Base-by-base conservation (phyloP, 1,140 invertebrate species). In the Atta cephalotes region DNA sequence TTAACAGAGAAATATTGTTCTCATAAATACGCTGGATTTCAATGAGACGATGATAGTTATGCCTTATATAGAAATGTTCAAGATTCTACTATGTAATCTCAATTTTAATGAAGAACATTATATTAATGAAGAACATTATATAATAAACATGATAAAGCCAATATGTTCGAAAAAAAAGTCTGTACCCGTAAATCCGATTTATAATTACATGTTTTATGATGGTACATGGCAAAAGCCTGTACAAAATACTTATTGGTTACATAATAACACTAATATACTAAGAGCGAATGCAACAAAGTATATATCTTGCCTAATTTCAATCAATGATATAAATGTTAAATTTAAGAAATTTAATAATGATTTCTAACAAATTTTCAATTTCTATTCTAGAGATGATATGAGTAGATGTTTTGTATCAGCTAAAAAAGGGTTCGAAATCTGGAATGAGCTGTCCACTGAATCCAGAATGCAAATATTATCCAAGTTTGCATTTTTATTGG, bases 171-270 rank as follows among this genome's bases (percentile, higher is more conserved):
- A 18, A 53, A 25, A 14, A 51, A n/a, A 9, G 16, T 6, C 18
- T 56, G 14, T 5, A 39, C 18, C 3, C 39, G n/a, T 0, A 58
- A 6, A n/a, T 9, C 12, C 53, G 31, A n/a, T 21, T 72, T 16
- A 63, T 16, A 63, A 21, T 49, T 16, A 39, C 10, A 18, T 78
- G 6, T 78, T 65, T 78, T 78, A 65, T 31, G 25, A 78, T 6
- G 76, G 60, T 18, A 31, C 18, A 7, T 78, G 76, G 76, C 76
- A 78, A 78, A 49, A 49, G 16, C 76, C 76, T n/a, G 3, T 49
- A 3, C 0, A 65, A 78, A 7, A 49, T 25, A 78, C 9, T n/a
- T 78, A 78, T 63, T 78, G 76, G 76, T 21, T 25, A 65, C 4
- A 31, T 18, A 5, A 78, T 1, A 12, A 49, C 5, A 6, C 7